Conservation (phyloP, 2,797 vertebrate genomes). For the Pteropus rufus region DNA sequence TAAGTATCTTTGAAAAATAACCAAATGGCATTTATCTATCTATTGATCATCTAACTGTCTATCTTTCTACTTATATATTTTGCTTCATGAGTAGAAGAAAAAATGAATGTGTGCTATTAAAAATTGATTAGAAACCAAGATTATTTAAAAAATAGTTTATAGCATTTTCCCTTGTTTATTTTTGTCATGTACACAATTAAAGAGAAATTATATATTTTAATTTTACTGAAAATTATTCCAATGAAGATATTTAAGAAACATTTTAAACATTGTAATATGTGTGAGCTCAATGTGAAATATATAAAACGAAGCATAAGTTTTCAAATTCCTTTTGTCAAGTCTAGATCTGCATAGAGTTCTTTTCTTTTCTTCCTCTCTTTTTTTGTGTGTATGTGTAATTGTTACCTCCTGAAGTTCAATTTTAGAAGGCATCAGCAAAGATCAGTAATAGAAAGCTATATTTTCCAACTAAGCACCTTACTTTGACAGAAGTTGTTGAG, state of each 20-base stretch:
- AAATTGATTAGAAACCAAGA: constrained; percentile 64
- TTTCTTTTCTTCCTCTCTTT: not conserved
- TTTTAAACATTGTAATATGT: not conserved
- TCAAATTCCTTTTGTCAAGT: constrained; percentile 52
- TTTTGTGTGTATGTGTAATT: not conserved
- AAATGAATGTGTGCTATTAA: constrained; percentile 48
- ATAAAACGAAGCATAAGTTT: constrained; percentile 67
- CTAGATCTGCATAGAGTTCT: constrained; percentile 65
- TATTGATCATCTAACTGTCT: too few species aligned
- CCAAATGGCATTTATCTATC: not conserved
- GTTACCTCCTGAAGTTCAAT: constrained; percentile 70
- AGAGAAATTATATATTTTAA: constrained; percentile 75
- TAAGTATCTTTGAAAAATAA: not conserved
- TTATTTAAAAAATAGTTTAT: constrained; percentile 53
- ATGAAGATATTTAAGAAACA: constrained; percentile 56
- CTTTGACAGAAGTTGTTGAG: constrained; percentile 78
- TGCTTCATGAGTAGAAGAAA: not conserved
- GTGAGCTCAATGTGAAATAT: too few species aligned
- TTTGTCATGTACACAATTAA: constrained; percentile 75
- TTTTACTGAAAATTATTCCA: constrained; percentile 74
- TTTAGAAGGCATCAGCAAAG: constrained; percentile 72
- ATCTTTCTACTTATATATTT: not conserved
- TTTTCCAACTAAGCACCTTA: constrained; percentile 73
- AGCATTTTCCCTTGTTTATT: constrained; percentile 59
- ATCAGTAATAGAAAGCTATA: constrained; percentile 60